A percentile compares a stretch with the other conserved stretches of the same genome.
phyloP scores from a whole-genome alignment of 2,888 invertebrate species.

The Drosophila nr. perissopoda region DNA sequence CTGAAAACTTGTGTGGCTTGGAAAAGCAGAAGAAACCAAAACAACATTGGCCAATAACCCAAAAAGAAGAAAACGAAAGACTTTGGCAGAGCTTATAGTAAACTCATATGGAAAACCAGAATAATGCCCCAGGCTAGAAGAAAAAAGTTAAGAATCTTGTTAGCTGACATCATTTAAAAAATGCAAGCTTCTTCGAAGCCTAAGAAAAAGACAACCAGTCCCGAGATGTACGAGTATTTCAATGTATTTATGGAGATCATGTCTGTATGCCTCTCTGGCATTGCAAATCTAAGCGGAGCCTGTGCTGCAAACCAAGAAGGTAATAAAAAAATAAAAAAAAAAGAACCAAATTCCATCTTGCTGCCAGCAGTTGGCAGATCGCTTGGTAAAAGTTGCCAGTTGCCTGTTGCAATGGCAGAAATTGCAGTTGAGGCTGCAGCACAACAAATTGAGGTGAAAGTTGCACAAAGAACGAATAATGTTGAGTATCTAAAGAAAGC shows the following conservation, averaged over 20 bases:
- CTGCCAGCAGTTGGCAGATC: constrained; percentile 24
- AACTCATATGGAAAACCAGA: constrained; percentile 61
- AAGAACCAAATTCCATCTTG: constrained; percentile 14
- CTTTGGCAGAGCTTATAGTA: constrained; percentile 3
- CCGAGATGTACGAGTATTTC: constrained; percentile 26
- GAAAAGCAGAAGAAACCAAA: constrained; percentile 7
- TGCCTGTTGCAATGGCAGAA: neutral
- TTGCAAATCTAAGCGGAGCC: constrained; percentile 63
- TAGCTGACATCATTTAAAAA: constrained; percentile 68
- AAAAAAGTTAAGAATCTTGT: constrained; percentile 41
- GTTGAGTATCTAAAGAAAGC: neutral
- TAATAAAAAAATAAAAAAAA: constrained; percentile 16
- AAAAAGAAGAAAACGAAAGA: constrained; percentile 28
- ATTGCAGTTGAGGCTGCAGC: constrained; percentile 3
- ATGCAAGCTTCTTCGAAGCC: constrained; percentile 8
- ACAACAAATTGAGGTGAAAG: constrained; percentile 29
- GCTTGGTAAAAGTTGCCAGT: constrained; percentile 10
- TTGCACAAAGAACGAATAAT: neutral
- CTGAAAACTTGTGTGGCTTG: constrained; percentile 2
- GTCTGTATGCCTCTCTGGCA: constrained; percentile 68
- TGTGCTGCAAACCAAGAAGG: constrained; percentile 62
- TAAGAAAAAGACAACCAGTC: constrained; percentile 27
- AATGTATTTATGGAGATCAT: constrained; percentile 70
- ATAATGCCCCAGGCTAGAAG: constrained; percentile 22
- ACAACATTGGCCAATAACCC: constrained; percentile 61